phyloP scores from a whole-genome alignment of 2,113 vertebrate genomes.

The Gallinago paraguaiae region DNA sequence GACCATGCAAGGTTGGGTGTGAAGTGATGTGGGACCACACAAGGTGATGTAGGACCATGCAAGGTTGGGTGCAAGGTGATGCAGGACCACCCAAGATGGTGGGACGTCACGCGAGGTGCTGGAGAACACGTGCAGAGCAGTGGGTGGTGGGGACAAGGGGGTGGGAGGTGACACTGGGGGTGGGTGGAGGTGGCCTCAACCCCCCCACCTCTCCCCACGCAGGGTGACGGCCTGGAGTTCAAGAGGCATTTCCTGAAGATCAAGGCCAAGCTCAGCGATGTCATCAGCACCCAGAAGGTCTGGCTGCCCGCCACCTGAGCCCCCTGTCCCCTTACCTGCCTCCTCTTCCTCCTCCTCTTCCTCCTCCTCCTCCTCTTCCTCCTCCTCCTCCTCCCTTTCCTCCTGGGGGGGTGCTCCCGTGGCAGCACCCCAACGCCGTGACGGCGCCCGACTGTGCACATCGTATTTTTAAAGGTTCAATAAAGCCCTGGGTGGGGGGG shows the following conservation, averaged over 20 bases:
- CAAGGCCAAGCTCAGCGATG: conserved; percentile 87
- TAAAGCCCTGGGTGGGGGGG: background rate
- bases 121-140: no score
- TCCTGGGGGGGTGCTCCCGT: background rate
- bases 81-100: no score
- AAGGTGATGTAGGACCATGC: background rate
- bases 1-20: no score
- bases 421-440: fast-evolving
- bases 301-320: conserved; percentile 79
- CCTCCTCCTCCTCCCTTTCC: background rate
- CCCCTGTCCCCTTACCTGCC: background rate
- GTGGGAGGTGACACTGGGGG: no score
- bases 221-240: conserved; percentile 97
- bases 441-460: background rate
- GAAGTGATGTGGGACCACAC: background rate
- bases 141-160: no score
- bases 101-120: no score
- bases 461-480: background rate
- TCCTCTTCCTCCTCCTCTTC: background rate
- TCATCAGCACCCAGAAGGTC: conserved; percentile 89
- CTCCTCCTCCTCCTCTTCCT: background rate
- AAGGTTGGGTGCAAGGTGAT: background rate
- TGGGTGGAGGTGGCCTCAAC: no score
- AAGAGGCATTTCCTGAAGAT: conserved; percentile 94
- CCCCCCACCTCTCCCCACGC: fast-evolving